A percentile compares a stretch with the other conserved stretches of the same genome.
Evolutionary conservation across 92 coral and sea anemone genomes (phyloP).

Genomic region (Diadumene lineata): DNA sequence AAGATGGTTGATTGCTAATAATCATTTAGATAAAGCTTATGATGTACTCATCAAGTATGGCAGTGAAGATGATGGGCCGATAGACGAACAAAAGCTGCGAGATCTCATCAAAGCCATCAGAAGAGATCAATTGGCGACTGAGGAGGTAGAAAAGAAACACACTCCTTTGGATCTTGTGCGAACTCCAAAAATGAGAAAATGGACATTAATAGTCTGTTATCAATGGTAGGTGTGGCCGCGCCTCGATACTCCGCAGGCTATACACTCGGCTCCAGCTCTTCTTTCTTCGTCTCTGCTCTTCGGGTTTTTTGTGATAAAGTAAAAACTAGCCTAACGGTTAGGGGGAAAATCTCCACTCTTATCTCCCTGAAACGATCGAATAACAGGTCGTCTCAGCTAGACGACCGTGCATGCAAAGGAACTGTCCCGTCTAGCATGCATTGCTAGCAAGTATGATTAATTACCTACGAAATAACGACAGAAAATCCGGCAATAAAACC

Average conservation of each 20-base stretch:
- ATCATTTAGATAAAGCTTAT: constrained; percentile 41
- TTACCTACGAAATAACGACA: too few species aligned
- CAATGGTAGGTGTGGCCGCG: constrained; percentile 36
- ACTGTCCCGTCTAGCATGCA: too few species aligned
- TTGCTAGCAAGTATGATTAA: too few species aligned
- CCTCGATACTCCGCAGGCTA: neutral
- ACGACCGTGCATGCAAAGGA: too few species aligned
- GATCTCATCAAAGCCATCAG: constrained; percentile 25
- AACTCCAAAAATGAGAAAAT: constrained; percentile 50
- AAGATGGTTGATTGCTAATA: constrained; percentile 48
- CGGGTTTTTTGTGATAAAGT: too few species aligned
- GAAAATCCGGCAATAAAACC: too few species aligned
- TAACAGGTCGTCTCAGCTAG: too few species aligned
- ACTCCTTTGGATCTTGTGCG: constrained; percentile 43
- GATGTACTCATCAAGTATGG: constrained; percentile 37
- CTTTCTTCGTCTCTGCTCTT: too few species aligned
- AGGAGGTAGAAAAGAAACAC: constrained; percentile 16
- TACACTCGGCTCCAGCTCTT: too few species aligned
- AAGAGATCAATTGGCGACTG: constrained; percentile 30
- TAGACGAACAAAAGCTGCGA: constrained; percentile 16
- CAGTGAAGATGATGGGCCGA: constrained; percentile 21
- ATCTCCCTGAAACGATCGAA: too few species aligned
- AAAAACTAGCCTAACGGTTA: too few species aligned
- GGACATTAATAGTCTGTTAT: constrained; percentile 39
- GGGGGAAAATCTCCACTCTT: too few species aligned